Percentiles rank a stretch among this genome's conserved stretches.
These are phyloP conservation scores for Anolis apletophallus DNA, from an alignment of 2,797 vertebrate species.

Conservation along the genomic window DNA sequence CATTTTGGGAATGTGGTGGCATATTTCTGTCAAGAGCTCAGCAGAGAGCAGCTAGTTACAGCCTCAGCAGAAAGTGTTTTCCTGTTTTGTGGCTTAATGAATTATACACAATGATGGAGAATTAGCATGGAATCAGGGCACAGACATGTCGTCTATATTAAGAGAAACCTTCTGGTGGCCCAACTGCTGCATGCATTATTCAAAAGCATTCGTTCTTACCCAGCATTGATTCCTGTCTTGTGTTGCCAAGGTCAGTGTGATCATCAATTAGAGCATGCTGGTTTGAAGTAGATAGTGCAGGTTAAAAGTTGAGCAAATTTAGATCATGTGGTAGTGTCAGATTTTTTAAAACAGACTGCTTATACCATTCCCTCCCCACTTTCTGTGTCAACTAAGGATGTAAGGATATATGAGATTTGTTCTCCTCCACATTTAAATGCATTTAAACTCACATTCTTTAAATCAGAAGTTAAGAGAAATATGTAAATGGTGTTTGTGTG, in stretches of 20 bases:
- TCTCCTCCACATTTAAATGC: background rate
- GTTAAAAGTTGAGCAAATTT: background rate
- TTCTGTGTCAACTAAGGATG: background rate
- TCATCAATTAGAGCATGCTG: background rate
- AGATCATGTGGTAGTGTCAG: background rate
- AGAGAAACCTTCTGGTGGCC: conserved; percentile 6
- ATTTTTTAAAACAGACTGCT: background rate
- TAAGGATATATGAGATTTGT: background rate
- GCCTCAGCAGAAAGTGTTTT: background rate
- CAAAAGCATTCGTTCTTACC: background rate
- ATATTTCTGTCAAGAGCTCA: background rate
- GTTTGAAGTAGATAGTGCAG: background rate
- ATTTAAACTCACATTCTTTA: background rate
- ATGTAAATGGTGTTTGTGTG: background rate
- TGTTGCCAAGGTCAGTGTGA: background rate
- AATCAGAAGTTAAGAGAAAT: background rate
- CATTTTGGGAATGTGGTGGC: background rate
- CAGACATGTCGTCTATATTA: conserved; percentile 23
- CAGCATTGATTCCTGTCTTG: background rate
- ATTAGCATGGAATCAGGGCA: background rate
- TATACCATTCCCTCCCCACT: background rate
- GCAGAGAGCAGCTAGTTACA: background rate
- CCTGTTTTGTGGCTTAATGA: conserved; percentile 7
- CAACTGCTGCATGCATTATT: conserved; percentile 25
- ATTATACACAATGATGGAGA: conserved; percentile 16